phyloP scores from a whole-genome alignment of 2,888 invertebrate genomes.

The Microdon myrmicae region DNA sequence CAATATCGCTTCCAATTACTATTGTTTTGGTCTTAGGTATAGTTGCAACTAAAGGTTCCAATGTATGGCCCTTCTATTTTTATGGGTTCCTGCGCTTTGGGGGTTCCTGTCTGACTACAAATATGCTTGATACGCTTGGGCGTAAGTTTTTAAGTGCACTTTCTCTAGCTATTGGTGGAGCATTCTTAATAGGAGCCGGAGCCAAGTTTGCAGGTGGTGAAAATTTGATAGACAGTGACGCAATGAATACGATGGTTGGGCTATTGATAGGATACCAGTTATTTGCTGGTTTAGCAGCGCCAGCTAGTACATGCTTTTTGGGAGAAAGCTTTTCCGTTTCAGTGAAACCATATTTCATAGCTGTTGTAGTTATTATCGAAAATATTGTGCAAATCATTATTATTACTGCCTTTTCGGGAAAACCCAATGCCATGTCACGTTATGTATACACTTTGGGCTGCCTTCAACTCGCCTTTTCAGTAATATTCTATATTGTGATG shows the following conservation, averaged over 20 bases:
- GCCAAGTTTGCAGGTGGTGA: conserved; percentile 44
- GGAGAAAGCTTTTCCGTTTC: conserved; percentile 60
- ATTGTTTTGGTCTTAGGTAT: neutral
- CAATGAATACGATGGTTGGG: conserved; percentile 24
- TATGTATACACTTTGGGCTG: conserved; percentile 55
- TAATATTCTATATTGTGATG: conserved; percentile 52
- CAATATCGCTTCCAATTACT: conserved; percentile 57
- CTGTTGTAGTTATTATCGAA: conserved; percentile 55
- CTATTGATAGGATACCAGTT: conserved; percentile 55
- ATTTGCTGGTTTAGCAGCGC: conserved; percentile 56
- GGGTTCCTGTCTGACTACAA: conserved; percentile 36
- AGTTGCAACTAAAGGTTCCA: neutral
- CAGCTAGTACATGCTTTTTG: conserved; percentile 56
- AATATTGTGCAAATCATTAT: conserved; percentile 53
- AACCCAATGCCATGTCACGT: neutral
- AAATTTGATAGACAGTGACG: neutral
- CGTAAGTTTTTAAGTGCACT: conserved; percentile 55
- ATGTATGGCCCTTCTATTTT: conserved; percentile 18
- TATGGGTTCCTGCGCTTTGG: conserved; percentile 53
- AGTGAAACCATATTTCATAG: conserved; percentile 56
- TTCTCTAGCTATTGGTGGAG: conserved; percentile 53
- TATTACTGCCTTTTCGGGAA: neutral
- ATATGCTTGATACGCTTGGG: conserved; percentile 55
- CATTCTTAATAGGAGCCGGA: conserved; percentile 54
- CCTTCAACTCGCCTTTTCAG: conserved; percentile 52